These are phyloP conservation scores for Invenusta paracnida DNA, from an alignment of 2,888 invertebrate genomes.

Conservation along the genomic window DNA sequence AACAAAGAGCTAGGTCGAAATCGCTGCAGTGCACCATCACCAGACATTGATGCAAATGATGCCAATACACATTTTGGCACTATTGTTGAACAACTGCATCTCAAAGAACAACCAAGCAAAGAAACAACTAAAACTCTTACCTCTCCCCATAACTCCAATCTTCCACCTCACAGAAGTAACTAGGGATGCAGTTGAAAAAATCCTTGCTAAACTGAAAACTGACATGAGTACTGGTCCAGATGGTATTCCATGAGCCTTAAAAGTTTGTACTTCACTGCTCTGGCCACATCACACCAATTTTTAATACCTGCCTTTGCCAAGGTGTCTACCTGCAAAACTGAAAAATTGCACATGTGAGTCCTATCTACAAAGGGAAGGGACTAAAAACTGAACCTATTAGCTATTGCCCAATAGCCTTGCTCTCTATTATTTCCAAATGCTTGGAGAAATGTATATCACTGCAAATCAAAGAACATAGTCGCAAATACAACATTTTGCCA, in stretches of 20 bases:
- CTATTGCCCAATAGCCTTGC: neutral
- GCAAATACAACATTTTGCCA: neutral
- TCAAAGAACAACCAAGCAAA: neutral
- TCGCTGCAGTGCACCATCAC: neutral
- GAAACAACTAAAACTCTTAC: neutral
- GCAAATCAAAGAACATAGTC: neutral
- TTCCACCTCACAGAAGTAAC: neutral
- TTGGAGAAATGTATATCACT: neutral
- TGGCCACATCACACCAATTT: neutral
- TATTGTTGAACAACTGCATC: neutral
- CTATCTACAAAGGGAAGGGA: constrained; percentile 6
- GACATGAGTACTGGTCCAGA: neutral
- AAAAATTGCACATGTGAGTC: neutral
- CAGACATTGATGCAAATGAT: neutral
- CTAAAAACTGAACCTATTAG: neutral
- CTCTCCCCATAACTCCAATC: neutral
- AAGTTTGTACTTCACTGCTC: neutral
- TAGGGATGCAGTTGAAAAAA: neutral
- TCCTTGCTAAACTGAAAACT: neutral
- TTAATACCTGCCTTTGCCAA: neutral
- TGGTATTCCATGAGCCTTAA: neutral
- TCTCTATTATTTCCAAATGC: neutral
- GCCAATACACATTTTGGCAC: neutral
- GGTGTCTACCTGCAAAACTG: neutral
- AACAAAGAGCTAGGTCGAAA: neutral